Base-by-base conservation (phyloP, 2,888 invertebrate genomes). In the Ceriagrion tenellum region DNA sequence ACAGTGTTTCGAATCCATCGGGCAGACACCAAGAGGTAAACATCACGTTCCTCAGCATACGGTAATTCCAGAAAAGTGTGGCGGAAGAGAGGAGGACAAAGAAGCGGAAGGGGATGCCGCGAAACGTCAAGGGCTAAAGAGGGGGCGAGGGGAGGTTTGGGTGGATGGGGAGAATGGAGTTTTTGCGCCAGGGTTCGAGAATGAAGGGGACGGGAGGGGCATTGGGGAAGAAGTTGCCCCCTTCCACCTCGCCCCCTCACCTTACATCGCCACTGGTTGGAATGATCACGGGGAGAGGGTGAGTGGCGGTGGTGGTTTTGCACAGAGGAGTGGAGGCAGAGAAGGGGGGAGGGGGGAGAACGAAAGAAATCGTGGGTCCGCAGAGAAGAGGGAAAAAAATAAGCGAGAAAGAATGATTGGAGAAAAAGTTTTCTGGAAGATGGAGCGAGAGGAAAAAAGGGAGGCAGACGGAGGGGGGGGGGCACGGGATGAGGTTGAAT, bases 381-480 rank as follows among this genome's bases (percentile, higher is more conserved):
- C 35, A 91, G 55, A 55, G 56, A n/a, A 30, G 59, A 59, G 47
- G 47, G 47, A 91, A 91, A 91, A 90, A 91, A 59, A 59, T 59
- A 91, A 91, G 59, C 16, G 69, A 69, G 69, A 91, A 59, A 59
- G 90, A 40, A 55, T 59, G 90, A 69, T 69, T 69, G 69, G 69
- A n/a, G 90, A 59, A 91, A 59, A 91, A 59, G 59, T 91, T 91
- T 91, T 59, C 59, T 30, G 59, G 59, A 91, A 91, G 59, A 91
- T 13, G 59, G 30, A 91, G 55, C 56, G 90, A 40, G 90, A 56
- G 56, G 35, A 91, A 56, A 59, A 59, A 35, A 13, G 59, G 13
- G 40, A 35, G 59, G 6, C 6, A 59, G 23, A 3, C 3, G 90
- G 30, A 35, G 59, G 16, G 26, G 69, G 20, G 59, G 59, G 20